phyloP scores from a whole-genome alignment of 2,888 invertebrate species.

The Digitonthophagus gazella region DNA sequence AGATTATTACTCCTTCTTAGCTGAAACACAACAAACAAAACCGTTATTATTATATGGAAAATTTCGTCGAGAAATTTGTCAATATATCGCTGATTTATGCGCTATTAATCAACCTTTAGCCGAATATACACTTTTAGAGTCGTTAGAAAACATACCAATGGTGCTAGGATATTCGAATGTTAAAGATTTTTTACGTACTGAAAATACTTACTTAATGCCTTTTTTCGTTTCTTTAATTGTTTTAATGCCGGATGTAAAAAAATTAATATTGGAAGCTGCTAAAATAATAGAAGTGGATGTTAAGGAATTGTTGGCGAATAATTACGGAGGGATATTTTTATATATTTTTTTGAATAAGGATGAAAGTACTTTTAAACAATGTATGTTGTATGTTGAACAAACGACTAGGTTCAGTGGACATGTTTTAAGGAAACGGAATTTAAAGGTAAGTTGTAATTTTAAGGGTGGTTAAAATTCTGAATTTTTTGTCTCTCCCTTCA shows the following conservation, averaged over 20 bases:
- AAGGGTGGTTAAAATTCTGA: too few relatives aligned
- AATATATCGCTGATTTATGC: constrained; percentile 58
- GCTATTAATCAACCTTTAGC: constrained; percentile 58
- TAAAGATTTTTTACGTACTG: constrained; percentile 67
- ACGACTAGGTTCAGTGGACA: constrained; percentile 59
- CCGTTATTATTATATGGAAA: constrained; percentile 61
- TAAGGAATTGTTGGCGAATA: constrained; percentile 61
- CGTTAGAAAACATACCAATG: constrained; percentile 61
- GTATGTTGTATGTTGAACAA: constrained; percentile 62
- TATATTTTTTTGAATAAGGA: constrained; percentile 66
- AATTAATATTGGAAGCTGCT: constrained; percentile 65
- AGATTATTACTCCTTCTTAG: constrained; percentile 58
- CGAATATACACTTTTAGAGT: constrained; percentile 58
- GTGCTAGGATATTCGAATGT: constrained; percentile 69
- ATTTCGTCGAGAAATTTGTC: constrained; percentile 62
- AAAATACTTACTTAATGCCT: constrained; percentile 67
- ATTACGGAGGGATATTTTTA: constrained; percentile 70
- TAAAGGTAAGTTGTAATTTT: constrained; percentile 49
- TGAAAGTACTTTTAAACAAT: constrained; percentile 58
- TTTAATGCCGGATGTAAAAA: constrained; percentile 57
- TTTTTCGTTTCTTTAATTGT: constrained; percentile 61
- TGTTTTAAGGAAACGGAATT: constrained; percentile 63
- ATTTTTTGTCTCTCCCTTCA: too few relatives aligned
- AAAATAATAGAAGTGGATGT: constrained; percentile 58
- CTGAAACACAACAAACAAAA: constrained; percentile 55